These are phyloP conservation scores for Corythornis cristatus DNA, from an alignment of 2,113 vertebrate species.

Conservation along the genomic window DNA sequence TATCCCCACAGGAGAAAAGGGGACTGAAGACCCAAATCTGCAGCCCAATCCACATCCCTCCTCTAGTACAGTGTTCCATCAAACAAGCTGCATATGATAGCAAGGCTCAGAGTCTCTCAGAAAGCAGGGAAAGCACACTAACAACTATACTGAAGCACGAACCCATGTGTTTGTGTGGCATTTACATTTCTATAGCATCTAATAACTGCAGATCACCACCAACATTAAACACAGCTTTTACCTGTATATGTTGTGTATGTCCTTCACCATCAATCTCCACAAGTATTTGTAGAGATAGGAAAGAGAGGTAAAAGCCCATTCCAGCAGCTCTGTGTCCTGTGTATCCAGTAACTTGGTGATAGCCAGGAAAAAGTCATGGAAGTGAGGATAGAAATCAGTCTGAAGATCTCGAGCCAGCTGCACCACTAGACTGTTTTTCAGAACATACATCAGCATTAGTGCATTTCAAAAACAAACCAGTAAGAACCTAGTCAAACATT, in stretches of 20 bases:
- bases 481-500: background rate
- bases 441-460: background rate
- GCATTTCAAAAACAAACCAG: background rate
- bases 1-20: background rate
- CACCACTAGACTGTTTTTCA: conserved; percentile 86
- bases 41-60: background rate
- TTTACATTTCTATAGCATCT: background rate
- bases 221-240: conserved; percentile 34
- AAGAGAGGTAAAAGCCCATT: conserved; percentile 93
- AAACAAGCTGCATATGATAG: background rate
- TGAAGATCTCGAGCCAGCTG: conserved; percentile 96
- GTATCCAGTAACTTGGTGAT: conserved; percentile 90
- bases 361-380: conserved; percentile 89
- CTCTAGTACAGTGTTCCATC: background rate
- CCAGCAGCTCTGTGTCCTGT: conserved; percentile 90
- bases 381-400: conserved; percentile 95
- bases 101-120: background rate
- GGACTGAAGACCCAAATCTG: background rate
- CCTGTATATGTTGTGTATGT: conserved; percentile 93
- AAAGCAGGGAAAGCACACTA: background rate
- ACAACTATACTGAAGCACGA: background rate
- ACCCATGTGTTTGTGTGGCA: background rate
- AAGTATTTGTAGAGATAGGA: conserved; percentile 97
- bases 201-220: background rate
- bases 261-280: conserved; percentile 96